Evolutionary conservation across 1,140 invertebrate species (phyloP), one percentile per base, ranked within the genome.

Genomic region (Phortica variegata): DNA sequence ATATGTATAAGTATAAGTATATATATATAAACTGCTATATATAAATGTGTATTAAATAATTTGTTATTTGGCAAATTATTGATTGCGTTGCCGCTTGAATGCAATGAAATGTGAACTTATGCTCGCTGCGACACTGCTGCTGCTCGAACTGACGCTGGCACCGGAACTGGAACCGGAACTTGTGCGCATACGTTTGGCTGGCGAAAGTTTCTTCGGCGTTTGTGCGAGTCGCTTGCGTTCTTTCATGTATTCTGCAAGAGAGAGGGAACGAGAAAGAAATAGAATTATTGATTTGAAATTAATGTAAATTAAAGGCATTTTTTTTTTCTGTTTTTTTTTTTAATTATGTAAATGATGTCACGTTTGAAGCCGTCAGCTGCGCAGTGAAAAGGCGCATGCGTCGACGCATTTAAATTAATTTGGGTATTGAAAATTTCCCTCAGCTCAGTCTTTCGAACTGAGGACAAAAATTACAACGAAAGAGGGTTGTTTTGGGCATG

Each of bases 241-340:
- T 52, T 75, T 75, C 73, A 75, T 73, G 49, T 73, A 75, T 45
- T 75, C 73, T 75, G 58, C 9, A 68, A 75, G 53, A 47, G n/a
- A 48, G 16, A 55, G 21, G 48, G 51, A 13, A 41, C 50, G 21
- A 50, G 51, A 13, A 41, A 52, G 52, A 36, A 42, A 45, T 2
- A 26, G n/a, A 23, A 29, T 39, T 52, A 52, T 60, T 52, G 54
- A 52, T 54, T 26, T 50, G 23, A 34, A 39, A 52, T 40, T 47
- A 56, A 53, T 51, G 36, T 40, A 53, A 53, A 45, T 26, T 48
- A 40, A 23, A 15, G 18, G 44, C 10, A 56, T 56, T n/a, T n/a
- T n/a, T n/a, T n/a, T n/a, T n/a, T n/a, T n/a, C n/a, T n/a, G n/a
- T n/a, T n/a, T n/a, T n/a, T n/a, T n/a, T n/a, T n/a, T n/a, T n/a